Evolutionary conservation across 2,888 invertebrate genomes (phyloP).

Genomic region (Chromoteleia sp.): DNA sequence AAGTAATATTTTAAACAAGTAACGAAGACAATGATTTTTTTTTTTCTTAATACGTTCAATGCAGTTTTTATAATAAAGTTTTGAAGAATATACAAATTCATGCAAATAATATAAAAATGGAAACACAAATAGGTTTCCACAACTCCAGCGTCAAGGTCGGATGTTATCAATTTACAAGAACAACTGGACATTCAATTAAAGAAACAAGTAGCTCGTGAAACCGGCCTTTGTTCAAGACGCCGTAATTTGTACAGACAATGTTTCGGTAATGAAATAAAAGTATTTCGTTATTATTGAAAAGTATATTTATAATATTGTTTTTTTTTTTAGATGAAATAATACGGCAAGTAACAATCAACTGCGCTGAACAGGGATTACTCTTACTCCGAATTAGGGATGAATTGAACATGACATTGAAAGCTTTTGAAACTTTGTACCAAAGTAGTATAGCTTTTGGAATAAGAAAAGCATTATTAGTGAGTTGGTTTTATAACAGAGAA

Average conservation of each 20-base stretch:
- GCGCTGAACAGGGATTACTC: constrained; percentile 97
- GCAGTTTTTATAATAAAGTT: too few species aligned
- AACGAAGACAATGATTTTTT: too few species aligned
- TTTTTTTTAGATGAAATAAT: constrained; percentile 90
- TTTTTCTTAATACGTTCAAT: too few species aligned
- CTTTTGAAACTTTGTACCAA: constrained; percentile 98
- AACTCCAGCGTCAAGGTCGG: constrained; percentile 97
- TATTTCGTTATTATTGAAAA: neutral
- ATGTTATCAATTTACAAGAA: constrained; percentile 98
- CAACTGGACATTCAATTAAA: constrained; percentile 96
- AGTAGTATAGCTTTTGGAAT: constrained; percentile 99
- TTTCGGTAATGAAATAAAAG: constrained; percentile 87
- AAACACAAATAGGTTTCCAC: constrained; percentile 91
- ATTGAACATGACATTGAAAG: constrained; percentile 97
- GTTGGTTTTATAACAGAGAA: constrained; percentile 15
- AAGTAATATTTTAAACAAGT: constrained; percentile 85
- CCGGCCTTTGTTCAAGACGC: constrained; percentile 97
- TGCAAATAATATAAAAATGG: neutral
- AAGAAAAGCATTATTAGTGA: constrained; percentile 96
- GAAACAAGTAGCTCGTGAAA: constrained; percentile 97
- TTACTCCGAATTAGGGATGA: constrained; percentile 97
- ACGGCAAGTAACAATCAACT: constrained; percentile 98
- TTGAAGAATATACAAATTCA: too few species aligned
- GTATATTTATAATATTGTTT: too few species aligned
- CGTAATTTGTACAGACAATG: constrained; percentile 98